A percentile compares a stretch with the other conserved stretches of the same genome.
phyloP scores from a whole-genome alignment of 2,113 vertebrate species.

The Leptodactylus fuscus region DNA sequence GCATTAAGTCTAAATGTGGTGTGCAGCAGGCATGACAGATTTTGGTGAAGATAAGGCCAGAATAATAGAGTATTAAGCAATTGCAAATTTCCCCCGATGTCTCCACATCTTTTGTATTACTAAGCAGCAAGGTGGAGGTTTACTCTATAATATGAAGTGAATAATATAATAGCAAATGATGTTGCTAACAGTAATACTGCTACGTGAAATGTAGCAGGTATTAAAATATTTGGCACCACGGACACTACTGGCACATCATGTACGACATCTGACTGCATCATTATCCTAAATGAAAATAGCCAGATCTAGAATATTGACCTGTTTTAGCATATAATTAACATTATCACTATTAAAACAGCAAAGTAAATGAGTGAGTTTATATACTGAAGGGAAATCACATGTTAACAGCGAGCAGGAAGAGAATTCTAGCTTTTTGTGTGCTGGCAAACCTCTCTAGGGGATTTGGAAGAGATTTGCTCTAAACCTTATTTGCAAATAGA shows the following conservation, averaged over 20 bases:
- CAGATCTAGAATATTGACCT: not conserved
- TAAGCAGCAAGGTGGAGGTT: too few relatives aligned
- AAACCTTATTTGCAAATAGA: slow-evolving; percentile 56
- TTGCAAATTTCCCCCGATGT: too few relatives aligned
- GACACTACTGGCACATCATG: not conserved
- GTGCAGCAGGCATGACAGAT: too few relatives aligned
- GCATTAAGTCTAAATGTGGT: too few relatives aligned
- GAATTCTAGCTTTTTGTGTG: slow-evolving; percentile 35
- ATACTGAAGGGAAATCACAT: slow-evolving; percentile 4
- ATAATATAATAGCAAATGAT: too few relatives aligned
- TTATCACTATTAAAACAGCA: not conserved
- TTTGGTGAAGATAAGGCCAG: too few relatives aligned
- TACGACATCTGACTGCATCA: not conserved
- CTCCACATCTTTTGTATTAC: too few relatives aligned
- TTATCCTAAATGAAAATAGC: not conserved
- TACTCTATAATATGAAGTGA: too few relatives aligned
- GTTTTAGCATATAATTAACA: not conserved
- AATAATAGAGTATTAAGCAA: too few relatives aligned
- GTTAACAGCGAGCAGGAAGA: slow-evolving; percentile 14
- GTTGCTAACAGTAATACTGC: too few relatives aligned
- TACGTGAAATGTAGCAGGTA: too few relatives aligned
- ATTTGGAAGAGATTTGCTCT: slow-evolving; percentile 52
- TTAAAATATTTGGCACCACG: not conserved
- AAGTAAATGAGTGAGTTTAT: not conserved
- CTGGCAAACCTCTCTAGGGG: slow-evolving; percentile 22